These are phyloP conservation scores for Bergia sp. DNA, from an alignment of 92 coral and sea anemone genomes.

Conservation along the genomic window DNA sequence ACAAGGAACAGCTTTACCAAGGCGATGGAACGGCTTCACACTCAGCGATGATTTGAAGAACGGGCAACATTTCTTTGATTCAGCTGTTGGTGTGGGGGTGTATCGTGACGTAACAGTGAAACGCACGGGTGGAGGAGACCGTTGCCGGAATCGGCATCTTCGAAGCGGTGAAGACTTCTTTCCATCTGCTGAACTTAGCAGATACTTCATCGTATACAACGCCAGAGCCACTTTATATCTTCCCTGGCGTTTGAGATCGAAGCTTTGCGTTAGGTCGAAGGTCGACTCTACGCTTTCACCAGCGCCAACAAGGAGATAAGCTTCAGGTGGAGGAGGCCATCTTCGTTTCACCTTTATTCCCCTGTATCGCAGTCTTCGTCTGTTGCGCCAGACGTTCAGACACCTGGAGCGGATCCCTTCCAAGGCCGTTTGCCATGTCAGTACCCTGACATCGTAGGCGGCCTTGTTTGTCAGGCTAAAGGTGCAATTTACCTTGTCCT, in stretches of 20 bases:
- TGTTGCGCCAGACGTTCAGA: neutral
- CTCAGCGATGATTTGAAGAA: neutral
- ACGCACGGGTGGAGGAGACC: neutral
- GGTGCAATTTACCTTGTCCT: neutral
- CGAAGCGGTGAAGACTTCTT: neutral
- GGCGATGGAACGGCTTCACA: neutral
- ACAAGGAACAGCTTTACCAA: neutral
- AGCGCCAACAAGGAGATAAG: neutral
- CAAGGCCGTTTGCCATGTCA: neutral
- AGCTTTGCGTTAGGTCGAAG: neutral
- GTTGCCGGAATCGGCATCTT: neutral
- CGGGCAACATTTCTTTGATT: neutral
- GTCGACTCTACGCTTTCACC: neutral
- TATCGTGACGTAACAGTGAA: neutral
- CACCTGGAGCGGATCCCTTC: constrained; percentile 1
- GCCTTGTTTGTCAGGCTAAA: neutral
- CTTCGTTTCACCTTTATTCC: neutral
- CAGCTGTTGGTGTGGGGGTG: neutral
- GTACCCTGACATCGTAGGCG: neutral
- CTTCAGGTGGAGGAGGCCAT: neutral
- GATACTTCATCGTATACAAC: neutral
- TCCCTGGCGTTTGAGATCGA: neutral
- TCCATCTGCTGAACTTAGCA: neutral
- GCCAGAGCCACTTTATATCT: neutral
- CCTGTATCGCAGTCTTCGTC: neutral